Conservation (phyloP, 2,888 invertebrate species). For the Phoenoteleia sp. region DNA sequence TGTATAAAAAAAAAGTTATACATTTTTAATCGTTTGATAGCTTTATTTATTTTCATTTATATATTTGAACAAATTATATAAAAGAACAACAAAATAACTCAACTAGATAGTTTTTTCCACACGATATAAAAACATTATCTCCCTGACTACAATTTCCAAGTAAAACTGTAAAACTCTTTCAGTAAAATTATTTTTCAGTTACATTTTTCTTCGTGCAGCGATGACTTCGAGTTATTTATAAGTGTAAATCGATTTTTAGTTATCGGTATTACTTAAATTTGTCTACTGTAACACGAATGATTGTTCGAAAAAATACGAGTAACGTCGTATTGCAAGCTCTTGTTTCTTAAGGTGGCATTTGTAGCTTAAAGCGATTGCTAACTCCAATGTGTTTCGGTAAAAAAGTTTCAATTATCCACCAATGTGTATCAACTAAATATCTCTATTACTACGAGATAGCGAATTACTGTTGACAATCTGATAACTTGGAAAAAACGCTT, state of each 20-base stretch:
- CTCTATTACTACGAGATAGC: constrained; percentile 39
- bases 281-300: not conserved
- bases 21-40: too few species aligned
- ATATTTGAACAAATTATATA: too few species aligned
- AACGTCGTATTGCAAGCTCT: constrained; percentile 40
- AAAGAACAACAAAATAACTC: too few species aligned
- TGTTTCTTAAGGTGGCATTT: constrained; percentile 53
- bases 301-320: constrained; percentile 10
- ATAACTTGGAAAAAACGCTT: constrained; percentile 11
- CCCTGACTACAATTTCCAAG: too few species aligned
- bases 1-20: too few species aligned
- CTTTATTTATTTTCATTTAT: too few species aligned
- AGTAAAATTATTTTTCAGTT: constrained; percentile 19
- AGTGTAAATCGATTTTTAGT: not conserved
- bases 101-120: too few species aligned
- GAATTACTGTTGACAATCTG: constrained; percentile 48
- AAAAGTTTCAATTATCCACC: constrained; percentile 37
- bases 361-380: constrained; percentile 29
- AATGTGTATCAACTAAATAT: constrained; percentile 57
- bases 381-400: not conserved
- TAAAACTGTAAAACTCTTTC: too few species aligned
- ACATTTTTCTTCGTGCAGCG: constrained; percentile 15
- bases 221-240: constrained; percentile 28
- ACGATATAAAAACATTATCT: too few species aligned
- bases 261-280: constrained; percentile 38